Evolutionary conservation across 2,888 invertebrate genomes (phyloP), one percentile per base, ranked within the genome.

Genomic region (Acleris laterana): DNA sequence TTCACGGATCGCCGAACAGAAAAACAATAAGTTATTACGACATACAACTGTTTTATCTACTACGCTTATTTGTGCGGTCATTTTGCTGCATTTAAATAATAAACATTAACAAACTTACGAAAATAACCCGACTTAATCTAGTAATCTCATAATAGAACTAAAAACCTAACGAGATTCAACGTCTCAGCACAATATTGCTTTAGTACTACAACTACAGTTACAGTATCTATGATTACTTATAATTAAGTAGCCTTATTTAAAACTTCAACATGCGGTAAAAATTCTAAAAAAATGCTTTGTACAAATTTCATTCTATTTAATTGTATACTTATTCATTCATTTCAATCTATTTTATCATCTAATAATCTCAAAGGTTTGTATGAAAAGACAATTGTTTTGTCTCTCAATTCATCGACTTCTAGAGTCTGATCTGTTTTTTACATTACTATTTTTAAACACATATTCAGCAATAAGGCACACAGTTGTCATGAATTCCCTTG

Each of bases 11-110:
- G 78, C 79, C 77, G 80, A 72, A 71, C 77, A 79, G 77, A 80
- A 83, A 89, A 87, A 90, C 84, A 92, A 91, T 92, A 91, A 91
- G 90, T 91, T 92, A 91, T 85, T 89, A 88, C 84, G 88, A 82
- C 84, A 79, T 89, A 90, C 83, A 84, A 70, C 73, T 77, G 78
- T 42, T n/a, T 74, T 71, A 75, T 82, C 79, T 79, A 80, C 80
- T 82, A 81, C 80, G 83, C 72, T 74, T 74, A 75, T 76, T 90
- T 90, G 90, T 90, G 90, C 89, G 71, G 72, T 74, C 74, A 68
- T 75, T 70, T 68, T 72, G 13, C 72, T 76, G 75, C 74, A 78
- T 79, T 89, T 90, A 87, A 85, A 87, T 88, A 88, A 87, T 82
- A 78, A 81, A 78, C 81, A 82, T 85, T 88, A 90, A 90, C 87